phyloP scores from a whole-genome alignment of 2,797 vertebrate species.

The Periophthalmus magnuspinnatus region DNA sequence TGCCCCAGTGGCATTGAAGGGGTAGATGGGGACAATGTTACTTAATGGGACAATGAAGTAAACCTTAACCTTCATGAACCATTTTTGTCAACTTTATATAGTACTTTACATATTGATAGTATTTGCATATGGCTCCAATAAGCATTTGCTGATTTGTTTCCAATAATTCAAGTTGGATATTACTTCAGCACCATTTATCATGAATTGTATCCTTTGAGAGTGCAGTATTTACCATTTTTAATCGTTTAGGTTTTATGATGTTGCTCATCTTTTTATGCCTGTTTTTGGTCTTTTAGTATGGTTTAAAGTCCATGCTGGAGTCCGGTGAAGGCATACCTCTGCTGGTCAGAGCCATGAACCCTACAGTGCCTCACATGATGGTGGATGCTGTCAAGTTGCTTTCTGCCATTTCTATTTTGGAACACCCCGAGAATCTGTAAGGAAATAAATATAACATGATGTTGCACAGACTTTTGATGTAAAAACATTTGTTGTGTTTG shows the following conservation, averaged over 20 bases:
- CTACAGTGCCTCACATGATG: slow-evolving; percentile 88
- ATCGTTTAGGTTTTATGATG: not conserved
- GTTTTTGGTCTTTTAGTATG: slow-evolving; percentile 71
- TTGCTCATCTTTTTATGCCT: not conserved
- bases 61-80: no score
- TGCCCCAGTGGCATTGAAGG: no score
- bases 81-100: no score
- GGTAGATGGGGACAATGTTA: no score
- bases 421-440: slow-evolving; percentile 85
- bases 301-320: slow-evolving; percentile 88
- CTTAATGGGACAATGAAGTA: no score
- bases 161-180: no score
- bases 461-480: not conserved
- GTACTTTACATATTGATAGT: no score
- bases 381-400: slow-evolving; percentile 87
- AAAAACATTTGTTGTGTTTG: slow-evolving; percentile 1
- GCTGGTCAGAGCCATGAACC: slow-evolving; percentile 87
- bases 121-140: no score
- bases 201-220: no score
- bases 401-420: slow-evolving; percentile 90
- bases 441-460: slow-evolving; percentile 15
- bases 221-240: no score
- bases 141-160: no score
- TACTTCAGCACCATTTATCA: no score
- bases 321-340: slow-evolving; percentile 85